Conservation (phyloP, 2,888 invertebrate species). For the Taphrorychus bicolor region DNA sequence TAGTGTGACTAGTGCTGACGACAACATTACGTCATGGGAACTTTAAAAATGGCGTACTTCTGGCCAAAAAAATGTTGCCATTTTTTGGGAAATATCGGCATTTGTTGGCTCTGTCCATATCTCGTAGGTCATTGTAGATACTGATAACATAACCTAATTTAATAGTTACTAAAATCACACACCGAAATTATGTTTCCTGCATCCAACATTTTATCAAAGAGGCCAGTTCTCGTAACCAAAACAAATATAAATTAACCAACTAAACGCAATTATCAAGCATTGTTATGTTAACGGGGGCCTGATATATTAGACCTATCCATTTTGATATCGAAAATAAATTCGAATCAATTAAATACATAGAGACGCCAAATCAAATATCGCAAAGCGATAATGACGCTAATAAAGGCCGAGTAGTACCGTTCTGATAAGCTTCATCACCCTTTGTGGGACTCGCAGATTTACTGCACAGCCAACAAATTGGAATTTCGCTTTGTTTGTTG, state of each 20-base stretch:
- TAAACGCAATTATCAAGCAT: neutral
- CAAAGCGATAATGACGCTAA: neutral
- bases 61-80: no score
- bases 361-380: constrained; percentile 2
- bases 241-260: neutral
- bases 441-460: neutral
- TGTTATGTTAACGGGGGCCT: constrained; percentile 1
- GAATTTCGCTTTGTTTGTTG: neutral
- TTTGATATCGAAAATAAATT: neutral
- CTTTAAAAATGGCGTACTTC: no score
- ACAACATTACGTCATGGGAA: no score
- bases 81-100: no score
- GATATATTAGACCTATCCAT: neutral
- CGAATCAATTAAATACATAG: constrained; percentile 6
- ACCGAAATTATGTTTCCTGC: no score
- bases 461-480: neutral
- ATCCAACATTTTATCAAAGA: no score
- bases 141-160: no score
- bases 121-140: no score
- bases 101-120: no score
- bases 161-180: no score
- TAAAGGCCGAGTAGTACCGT: neutral
- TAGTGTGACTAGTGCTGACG: no score
- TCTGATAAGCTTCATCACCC: neutral
- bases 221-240: no score